Evolutionary conservation across 2,113 vertebrate genomes (phyloP), one percentile per base, ranked within the genome.

Genomic region (Rhineura floridana): DNA sequence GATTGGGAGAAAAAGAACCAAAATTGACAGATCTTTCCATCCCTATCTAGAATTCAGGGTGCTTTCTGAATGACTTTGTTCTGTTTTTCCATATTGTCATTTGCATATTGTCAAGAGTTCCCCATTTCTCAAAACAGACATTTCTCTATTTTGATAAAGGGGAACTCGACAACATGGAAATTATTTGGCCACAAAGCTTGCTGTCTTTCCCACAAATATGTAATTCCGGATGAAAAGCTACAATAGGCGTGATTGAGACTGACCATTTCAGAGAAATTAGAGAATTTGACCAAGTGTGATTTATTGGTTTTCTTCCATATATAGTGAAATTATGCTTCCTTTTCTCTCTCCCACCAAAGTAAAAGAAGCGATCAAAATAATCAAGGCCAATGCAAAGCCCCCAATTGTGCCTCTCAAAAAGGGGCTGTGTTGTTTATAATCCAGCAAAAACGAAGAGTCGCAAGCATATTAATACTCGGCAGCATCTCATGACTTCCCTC

Each of bases 381-480:
- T 52, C 83, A 92, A 86, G 86, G 92, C 93, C 93, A 95, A 78
- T 83, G 83, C 82, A 82, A 88, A 90, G 87, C 83, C 83, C 86
- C 83, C 77, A 85, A 91, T 91, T 88, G 59, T 81, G 87, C 81
- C 84, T 91, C 84, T 36, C 81, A 59, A 52, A 94, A 94, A 86
- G 86, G 13, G 30, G 93, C 84, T 88, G 86, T 75, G 86, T 92
- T 95, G 89, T 94, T 94, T 92, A 88, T 93, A 93, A 95, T 94
- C 80, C 85, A 92, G 92, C 91, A 92, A 93, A 75, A 89, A 83
- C 90, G 91, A 93, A 93, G 89, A 92, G 90, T 93, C 87, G 83
- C 88, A 92, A 87, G 91, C 92, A 92, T 93, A 88, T 91, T 12
- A 83, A 33, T 13, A 91, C 84, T 92, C 91, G 87, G 84, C 0